These are phyloP conservation scores for Scomber scombrus DNA, from an alignment of 2,113 vertebrate species.

Conservation along the genomic window DNA sequence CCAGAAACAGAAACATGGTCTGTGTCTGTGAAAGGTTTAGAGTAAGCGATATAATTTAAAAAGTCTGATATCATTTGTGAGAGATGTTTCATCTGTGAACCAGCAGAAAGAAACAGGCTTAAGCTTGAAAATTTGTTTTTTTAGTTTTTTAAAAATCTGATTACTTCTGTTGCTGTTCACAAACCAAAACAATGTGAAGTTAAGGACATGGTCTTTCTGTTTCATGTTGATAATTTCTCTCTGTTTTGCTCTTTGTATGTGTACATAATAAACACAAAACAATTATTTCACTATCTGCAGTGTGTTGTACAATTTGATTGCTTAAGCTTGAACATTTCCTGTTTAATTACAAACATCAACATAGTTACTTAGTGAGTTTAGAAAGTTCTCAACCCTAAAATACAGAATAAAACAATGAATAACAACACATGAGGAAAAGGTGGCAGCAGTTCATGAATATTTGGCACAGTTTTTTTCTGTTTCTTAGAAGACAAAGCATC, in stretches of 20 bases:
- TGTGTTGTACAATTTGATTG: conserved; percentile 39
- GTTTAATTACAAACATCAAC: conserved; percentile 11
- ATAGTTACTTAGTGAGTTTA: not conserved
- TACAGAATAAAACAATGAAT: not conserved
- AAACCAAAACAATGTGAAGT: conserved; percentile 27
- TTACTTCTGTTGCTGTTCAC: conserved; percentile 25
- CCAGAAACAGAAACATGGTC: conserved; percentile 11
- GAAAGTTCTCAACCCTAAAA: not conserved
- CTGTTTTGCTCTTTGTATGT: conserved; percentile 45
- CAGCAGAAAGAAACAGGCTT: not conserved
- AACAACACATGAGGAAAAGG: not conserved
- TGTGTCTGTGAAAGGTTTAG: conserved; percentile 44
- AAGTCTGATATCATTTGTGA: conserved; percentile 8
- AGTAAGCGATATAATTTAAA: not conserved
- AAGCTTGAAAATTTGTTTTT: not conserved
- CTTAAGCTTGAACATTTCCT: not conserved
- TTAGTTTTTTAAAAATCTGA: not conserved
- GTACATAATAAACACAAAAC: conserved; percentile 78
- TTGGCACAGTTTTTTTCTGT: no score
- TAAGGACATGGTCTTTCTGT: not conserved
- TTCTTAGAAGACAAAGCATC: no score
- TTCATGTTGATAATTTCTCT: conserved; percentile 41
- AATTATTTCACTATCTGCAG: conserved; percentile 23
- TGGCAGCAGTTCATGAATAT: no score
- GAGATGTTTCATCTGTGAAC: not conserved